These are phyloP conservation scores for Autographa gamma DNA, from an alignment of 2,888 invertebrate species.

Conservation along the genomic window DNA sequence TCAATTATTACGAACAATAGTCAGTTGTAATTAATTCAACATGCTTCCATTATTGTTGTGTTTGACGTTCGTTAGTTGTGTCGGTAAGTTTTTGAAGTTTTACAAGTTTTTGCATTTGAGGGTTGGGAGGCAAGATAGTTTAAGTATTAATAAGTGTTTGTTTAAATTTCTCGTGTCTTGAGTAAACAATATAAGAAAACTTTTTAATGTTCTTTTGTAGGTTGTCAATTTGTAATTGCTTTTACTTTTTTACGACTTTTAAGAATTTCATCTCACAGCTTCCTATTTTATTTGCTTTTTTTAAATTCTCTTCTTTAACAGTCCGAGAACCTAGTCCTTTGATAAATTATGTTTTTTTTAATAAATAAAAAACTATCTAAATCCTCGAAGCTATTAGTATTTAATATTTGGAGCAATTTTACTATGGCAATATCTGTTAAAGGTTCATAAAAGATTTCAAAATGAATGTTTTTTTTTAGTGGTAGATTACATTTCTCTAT, in stretches of 20 bases:
- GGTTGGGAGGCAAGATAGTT: background rate
- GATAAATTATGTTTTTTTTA: no score
- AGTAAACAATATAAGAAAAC: background rate
- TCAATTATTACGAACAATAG: constrained; percentile 41
- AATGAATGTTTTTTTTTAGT: no score
- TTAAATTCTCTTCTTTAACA: no score
- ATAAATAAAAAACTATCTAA: no score
- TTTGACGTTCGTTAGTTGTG: constrained; percentile 59
- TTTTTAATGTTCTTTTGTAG: background rate
- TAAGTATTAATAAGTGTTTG: background rate
- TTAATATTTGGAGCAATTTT: no score
- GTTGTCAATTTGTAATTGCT: background rate
- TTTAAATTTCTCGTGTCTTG: background rate
- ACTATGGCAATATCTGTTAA: no score
- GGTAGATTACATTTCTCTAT: no score
- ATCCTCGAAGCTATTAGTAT: no score
- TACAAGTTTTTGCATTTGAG: background rate
- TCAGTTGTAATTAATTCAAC: constrained; percentile 55
- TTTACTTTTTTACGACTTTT: background rate
- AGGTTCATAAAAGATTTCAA: no score
- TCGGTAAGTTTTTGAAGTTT: constrained; percentile 39
- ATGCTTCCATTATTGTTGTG: constrained; percentile 65
- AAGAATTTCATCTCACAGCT: background rate
- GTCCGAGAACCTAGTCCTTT: background rate
- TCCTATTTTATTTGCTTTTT: background rate